phyloP scores from a whole-genome alignment of 2,797 vertebrate species.

The Natrix natrix region DNA sequence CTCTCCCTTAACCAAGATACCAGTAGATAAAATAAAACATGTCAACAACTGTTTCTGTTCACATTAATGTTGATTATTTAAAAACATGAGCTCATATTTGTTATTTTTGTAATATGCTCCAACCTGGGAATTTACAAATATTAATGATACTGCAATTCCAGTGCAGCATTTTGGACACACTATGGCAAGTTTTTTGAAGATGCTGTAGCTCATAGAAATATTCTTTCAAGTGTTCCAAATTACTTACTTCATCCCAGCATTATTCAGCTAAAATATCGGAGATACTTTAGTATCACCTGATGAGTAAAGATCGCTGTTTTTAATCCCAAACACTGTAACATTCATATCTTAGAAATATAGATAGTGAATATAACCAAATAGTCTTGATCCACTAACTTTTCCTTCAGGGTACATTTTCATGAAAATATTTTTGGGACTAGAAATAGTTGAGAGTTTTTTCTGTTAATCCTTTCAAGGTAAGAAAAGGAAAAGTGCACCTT shows the following conservation, averaged over 20 bases:
- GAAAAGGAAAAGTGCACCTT: neutral
- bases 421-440: neutral
- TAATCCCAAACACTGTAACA: neutral
- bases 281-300: constrained; percentile 47
- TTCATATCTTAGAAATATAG: neutral
- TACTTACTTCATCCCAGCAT: constrained; percentile 37
- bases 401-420: neutral
- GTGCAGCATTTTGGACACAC: constrained; percentile 76
- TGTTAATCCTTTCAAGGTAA: neutral
- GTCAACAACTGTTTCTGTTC: constrained; percentile 77
- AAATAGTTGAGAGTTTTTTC: neutral
- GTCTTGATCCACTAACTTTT: neutral
- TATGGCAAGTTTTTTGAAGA: constrained; percentile 73
- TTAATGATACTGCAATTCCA: constrained; percentile 82
- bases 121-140: constrained; percentile 87
- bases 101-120: constrained; percentile 80
- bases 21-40: constrained; percentile 75
- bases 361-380: neutral
- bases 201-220: constrained; percentile 58
- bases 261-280: constrained; percentile 51
- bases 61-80: constrained; percentile 78
- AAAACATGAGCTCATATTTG: constrained; percentile 71
- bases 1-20: constrained; percentile 67
- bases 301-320: constrained; percentile 62
- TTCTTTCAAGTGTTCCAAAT: constrained; percentile 50